phyloP scores from a whole-genome alignment of 2,113 vertebrate genomes.

The Cinclus cinclus region DNA sequence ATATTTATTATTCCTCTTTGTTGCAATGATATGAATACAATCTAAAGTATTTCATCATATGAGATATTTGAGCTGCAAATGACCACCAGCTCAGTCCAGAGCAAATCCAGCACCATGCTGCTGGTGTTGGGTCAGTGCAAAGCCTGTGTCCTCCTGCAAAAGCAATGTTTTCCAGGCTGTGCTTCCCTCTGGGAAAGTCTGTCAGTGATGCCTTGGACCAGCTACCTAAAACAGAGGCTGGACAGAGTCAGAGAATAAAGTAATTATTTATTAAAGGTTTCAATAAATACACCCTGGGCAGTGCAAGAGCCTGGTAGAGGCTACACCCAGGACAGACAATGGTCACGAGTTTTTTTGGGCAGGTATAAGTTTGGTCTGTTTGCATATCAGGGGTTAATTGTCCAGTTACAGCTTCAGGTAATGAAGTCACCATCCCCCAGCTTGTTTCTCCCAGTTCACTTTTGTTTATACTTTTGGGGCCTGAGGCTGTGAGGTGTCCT shows the following conservation, averaged over 20 bases:
- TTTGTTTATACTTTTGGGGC: neutral
- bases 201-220: neutral
- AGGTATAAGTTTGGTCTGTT: neutral
- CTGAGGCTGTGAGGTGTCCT: neutral
- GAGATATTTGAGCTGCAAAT: neutral
- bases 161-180: neutral
- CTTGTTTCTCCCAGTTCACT: neutral
- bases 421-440: neutral
- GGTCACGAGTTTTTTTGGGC: fast-evolving
- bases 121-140: neutral
- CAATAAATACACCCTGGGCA: neutral
- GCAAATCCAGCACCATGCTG: neutral
- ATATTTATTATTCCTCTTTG: neutral
- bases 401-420: neutral
- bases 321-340: fast-evolving
- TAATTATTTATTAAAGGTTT: neutral
- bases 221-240: too few relatives aligned
- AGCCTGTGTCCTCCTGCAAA: neutral
- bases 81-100: neutral
- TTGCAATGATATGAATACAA: neutral
- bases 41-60: neutral
- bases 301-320: neutral
- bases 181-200: neutral
- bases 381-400: neutral
- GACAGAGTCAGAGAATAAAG: neutral